These are phyloP conservation scores for Eupithecia dodoneata DNA, from an alignment of 2,888 invertebrate genomes.

Conservation along the genomic window DNA sequence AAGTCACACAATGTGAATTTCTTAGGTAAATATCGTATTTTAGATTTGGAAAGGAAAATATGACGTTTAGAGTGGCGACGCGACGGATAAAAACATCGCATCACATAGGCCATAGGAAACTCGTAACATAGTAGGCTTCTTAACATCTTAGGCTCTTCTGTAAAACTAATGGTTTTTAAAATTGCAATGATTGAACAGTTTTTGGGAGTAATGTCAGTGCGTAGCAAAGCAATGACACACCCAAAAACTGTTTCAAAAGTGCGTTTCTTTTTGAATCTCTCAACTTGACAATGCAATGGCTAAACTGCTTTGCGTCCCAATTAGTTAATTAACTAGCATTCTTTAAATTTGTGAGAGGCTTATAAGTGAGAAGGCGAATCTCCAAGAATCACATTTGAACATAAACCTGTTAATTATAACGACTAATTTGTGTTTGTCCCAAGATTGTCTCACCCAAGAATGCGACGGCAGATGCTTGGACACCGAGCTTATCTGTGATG, in stretches of 20 bases:
- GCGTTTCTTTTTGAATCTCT: neutral
- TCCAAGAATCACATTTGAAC: neutral
- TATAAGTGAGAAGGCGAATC: neutral
- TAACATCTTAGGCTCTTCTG: neutral
- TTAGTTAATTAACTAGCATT: neutral
- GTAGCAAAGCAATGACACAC: neutral
- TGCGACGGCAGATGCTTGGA: conserved; percentile 86
- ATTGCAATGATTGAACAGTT: neutral
- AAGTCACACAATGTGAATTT: too few species aligned
- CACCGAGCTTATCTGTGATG: conserved; percentile 84
- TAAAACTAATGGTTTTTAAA: neutral
- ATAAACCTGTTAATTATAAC: neutral
- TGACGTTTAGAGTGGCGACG: too few species aligned
- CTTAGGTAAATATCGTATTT: too few species aligned
- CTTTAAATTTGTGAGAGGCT: neutral
- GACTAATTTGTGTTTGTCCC: conserved; percentile 62
- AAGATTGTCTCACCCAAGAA: conserved; percentile 62
- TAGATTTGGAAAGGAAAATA: too few species aligned
- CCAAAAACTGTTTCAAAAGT: neutral
- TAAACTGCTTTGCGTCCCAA: neutral
- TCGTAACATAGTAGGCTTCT: neutral
- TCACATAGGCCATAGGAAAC: too few species aligned
- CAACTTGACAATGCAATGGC: neutral
- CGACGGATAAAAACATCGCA: too few species aligned
- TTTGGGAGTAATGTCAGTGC: too few species aligned